Conservation (phyloP, 2,797 vertebrate species). For the Denticeps clupeoides region DNA sequence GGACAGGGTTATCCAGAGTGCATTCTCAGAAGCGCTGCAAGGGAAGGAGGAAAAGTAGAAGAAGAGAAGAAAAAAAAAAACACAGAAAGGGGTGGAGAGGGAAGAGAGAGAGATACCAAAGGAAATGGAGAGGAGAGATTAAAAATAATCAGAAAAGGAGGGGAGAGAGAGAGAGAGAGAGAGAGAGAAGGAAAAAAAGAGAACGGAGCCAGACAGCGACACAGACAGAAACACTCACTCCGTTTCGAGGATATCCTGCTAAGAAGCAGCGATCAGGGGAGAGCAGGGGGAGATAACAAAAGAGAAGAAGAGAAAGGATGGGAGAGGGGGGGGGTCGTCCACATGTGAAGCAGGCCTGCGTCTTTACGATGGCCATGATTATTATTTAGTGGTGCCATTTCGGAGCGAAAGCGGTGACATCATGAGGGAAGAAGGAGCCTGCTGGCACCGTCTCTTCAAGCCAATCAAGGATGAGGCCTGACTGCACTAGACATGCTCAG, state of each 20-base stretch:
- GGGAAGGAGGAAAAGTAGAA: conserved; percentile 17
- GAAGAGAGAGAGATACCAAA: conserved; percentile 1
- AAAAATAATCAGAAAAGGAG: conserved; percentile 7
- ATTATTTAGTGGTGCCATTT: conserved; percentile 55
- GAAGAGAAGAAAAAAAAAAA: conserved; percentile 4
- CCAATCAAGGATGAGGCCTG: too few relatives aligned
- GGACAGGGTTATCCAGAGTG: conserved; percentile 61
- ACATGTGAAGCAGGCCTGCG: conserved; percentile 30
- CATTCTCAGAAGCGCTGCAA: conserved; percentile 52
- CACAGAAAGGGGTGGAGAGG: neutral
- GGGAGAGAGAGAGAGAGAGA: neutral
- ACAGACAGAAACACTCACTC: neutral
- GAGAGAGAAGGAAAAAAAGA: neutral
- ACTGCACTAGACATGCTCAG: too few relatives aligned
- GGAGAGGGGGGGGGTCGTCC: too few relatives aligned
- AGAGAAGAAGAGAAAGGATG: conserved; percentile 19
- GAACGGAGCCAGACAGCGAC: conserved; percentile 8
- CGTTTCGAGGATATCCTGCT: neutral
- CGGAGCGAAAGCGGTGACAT: conserved; percentile 34
- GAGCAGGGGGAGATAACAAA: neutral
- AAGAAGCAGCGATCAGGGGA: neutral
- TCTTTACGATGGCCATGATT: conserved; percentile 46
- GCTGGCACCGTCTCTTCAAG: conserved; percentile 33
- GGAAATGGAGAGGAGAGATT: neutral
- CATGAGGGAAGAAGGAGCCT: conserved; percentile 41